Conservation (phyloP, 2,888 invertebrate genomes). For the Phalera bucephala region DNA sequence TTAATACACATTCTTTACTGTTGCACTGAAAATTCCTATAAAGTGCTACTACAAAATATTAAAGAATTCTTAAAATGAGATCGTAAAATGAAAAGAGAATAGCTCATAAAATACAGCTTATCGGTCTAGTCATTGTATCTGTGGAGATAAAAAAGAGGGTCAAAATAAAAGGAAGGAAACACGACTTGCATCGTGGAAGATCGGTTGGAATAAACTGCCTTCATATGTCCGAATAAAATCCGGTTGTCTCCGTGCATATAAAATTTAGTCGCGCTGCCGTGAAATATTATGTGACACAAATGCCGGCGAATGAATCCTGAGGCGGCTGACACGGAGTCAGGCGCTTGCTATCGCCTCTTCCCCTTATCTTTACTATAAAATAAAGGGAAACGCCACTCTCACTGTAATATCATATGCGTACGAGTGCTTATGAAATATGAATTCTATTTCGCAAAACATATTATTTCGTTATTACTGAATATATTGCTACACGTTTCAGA, state of each 20-base stretch:
- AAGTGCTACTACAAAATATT: constrained; percentile 58
- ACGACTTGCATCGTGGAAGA: constrained; percentile 18
- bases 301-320: constrained; percentile 64
- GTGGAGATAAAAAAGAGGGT: not conserved
- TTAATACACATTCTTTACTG: constrained; percentile 63
- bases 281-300: constrained; percentile 70
- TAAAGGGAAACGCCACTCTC: constrained; percentile 68
- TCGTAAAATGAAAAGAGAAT: constrained; percentile 22
- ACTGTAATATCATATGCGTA: constrained; percentile 72
- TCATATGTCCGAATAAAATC: constrained; percentile 62
- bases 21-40: constrained; percentile 44
- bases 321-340: constrained; percentile 53
- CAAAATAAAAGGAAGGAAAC: not conserved
- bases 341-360: constrained; percentile 56
- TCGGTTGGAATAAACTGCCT: constrained; percentile 42
- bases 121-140: constrained; percentile 2
- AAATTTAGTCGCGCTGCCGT: constrained; percentile 60
- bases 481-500: constrained; percentile 68
- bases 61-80: constrained; percentile 40
- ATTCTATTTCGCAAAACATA: constrained; percentile 77
- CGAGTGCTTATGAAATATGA: constrained; percentile 80
- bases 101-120: constrained; percentile 13
- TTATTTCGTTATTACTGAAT: constrained; percentile 78
- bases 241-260: constrained; percentile 68
- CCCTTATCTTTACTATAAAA: constrained; percentile 74